A percentile compares a stretch with the other conserved stretches of the same genome.
Conservation (phyloP, 2,797 vertebrate species). For the Margarornis squamiger region DNA sequence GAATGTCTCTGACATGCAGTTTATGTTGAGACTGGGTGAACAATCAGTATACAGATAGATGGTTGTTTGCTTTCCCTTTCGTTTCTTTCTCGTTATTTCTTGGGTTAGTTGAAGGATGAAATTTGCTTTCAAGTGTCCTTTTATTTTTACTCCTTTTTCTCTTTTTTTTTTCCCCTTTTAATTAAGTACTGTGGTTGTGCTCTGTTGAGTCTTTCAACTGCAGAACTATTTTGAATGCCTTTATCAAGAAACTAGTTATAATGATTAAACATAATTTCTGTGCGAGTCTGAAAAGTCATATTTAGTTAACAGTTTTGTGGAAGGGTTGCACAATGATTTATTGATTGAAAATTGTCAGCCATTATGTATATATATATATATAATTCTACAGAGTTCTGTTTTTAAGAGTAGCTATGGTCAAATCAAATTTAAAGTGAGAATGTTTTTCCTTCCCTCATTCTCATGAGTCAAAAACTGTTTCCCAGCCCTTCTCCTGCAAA, state of each 20-base stretch:
- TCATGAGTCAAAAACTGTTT: background rate
- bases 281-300: background rate
- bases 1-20: background rate
- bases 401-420: background rate
- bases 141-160: background rate
- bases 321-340: background rate
- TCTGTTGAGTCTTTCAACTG: background rate
- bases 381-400: background rate
- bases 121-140: conserved; percentile 2
- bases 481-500: background rate
- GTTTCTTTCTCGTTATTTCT: background rate
- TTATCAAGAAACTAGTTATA: background rate
- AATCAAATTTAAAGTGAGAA: background rate
- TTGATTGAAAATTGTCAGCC: background rate
- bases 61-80: background rate
- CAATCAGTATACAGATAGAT: background rate
- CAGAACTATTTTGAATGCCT: background rate
- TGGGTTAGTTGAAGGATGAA: background rate
- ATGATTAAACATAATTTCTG: background rate
- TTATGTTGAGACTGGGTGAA: background rate
- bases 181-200: background rate
- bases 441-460: background rate
- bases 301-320: background rate
- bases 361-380: background rate
- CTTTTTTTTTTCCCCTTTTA: background rate